These are phyloP conservation scores for Styela plicata DNA, from an alignment of 23 tunicate genomes.

Conservation along the genomic window DNA sequence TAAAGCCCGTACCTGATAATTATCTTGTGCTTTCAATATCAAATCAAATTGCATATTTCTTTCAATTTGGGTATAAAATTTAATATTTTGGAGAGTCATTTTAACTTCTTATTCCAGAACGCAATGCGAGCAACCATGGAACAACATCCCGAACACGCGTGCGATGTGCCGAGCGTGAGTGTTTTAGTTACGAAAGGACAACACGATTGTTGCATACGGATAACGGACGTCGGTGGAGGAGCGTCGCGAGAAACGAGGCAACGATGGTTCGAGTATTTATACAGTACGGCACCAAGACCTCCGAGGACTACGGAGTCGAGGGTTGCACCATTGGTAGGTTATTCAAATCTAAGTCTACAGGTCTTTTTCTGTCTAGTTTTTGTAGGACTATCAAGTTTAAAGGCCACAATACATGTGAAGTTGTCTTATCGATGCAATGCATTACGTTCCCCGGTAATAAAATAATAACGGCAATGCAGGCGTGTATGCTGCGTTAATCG, in stretches of 20 bases:
- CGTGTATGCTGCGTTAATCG: not conserved
- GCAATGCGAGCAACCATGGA: constrained; percentile 99
- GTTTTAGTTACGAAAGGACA: constrained; percentile 86
- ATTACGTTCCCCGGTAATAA: not conserved
- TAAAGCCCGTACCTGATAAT: too few relatives aligned
- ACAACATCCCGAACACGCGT: constrained; percentile 48
- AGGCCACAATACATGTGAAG: too few relatives aligned
- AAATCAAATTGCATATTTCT: too few relatives aligned
- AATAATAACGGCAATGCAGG: not conserved
- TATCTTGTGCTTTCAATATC: too few relatives aligned
- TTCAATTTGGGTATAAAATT: too few relatives aligned
- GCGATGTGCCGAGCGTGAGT: constrained; percentile 61
- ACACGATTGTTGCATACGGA: constrained; percentile 76
- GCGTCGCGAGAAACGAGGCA: constrained; percentile 54
- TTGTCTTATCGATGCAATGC: too few relatives aligned
- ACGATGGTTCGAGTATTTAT: constrained; percentile 91
- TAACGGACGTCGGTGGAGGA: constrained; percentile 90
- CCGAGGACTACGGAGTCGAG: constrained; percentile 61
- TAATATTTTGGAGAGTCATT: too few relatives aligned
- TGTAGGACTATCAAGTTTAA: not conserved
- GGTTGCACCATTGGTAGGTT: constrained; percentile 83
- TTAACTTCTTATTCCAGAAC: constrained; percentile 58
- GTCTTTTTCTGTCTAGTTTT: not conserved
- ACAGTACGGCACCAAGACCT: constrained; percentile 97
- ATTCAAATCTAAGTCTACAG: not conserved